Evolutionary conservation across 2,888 invertebrate species (phyloP), one percentile per base, ranked within the genome.

Genomic region (Antitype chi): DNA sequence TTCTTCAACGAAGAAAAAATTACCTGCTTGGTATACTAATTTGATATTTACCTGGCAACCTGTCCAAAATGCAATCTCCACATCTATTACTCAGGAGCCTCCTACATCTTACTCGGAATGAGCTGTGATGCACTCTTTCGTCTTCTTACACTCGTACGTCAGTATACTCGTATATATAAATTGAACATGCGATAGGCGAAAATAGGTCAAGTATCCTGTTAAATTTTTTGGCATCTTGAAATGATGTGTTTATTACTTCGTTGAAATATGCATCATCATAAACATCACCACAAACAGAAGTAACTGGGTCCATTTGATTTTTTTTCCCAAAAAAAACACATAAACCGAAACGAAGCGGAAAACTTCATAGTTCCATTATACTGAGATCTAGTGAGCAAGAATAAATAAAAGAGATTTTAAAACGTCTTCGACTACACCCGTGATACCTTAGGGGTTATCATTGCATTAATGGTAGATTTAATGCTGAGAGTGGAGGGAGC

Each of bases 41-140:
- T n/a, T 38, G 57, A 15, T 43, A 49, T 57, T 32, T 60, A 25
- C 55, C 63, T 70, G 82, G 68, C 59, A 68, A 71, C 28, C 23
- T 55, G 52, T 59, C 49, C 49, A 81, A 59, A 67, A 60, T 49
- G 66, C 32, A n/a, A 68, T 71, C 53, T 43, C 49, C 71, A 64
- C 20, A 47, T 59, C 32, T 66, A 76, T 85, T 70, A 85, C 32
- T 82, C 85, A 82, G 68, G 47, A 57, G 28, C 63, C 82, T 55
- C 60, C 52, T 72, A 82, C 85, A 71, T 63, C 43, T 32, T 64
- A 64, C 63, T 64, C 52, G 25, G 62, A 67, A 43, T 55, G 63
- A 75, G 60, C 49, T n/a, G 55, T 57, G 32, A 74, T 81, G 78
- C 73, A 78, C 57, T 69, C 71, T 71, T 69, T n/a, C n/a, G n/a